A percentile compares a stretch with the other conserved stretches of the same genome.
Evolutionary conservation across 1,140 invertebrate species (phyloP).

Genomic region (Dreissena polymorpha): DNA sequence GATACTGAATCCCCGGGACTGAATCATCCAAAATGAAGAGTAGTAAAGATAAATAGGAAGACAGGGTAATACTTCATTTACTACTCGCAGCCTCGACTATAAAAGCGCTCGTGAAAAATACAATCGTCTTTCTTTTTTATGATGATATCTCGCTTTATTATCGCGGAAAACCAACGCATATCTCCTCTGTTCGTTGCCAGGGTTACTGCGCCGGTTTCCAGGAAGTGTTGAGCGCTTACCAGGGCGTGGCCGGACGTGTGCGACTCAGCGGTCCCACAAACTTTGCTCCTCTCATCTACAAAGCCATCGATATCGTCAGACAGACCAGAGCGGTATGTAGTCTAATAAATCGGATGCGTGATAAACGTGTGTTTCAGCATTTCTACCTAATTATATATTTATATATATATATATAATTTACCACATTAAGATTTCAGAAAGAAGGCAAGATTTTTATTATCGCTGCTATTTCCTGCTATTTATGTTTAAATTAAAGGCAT

Average conservation of each 20-base stretch:
- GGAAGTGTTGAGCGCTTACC: conserved; percentile 64
- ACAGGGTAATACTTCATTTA: no score
- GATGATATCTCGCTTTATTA: no score
- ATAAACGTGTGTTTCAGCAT: neutral
- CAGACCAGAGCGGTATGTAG: conserved; percentile 63
- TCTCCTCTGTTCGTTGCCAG: conserved; percentile 33
- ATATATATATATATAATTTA: neutral
- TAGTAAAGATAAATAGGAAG: no score
- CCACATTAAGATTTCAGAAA: no score
- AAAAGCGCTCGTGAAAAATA: no score
- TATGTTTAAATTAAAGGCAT: neutral
- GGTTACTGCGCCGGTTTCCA: conserved; percentile 65
- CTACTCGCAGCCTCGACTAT: no score
- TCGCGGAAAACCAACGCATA: no score
- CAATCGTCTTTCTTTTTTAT: no score
- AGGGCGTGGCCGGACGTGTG: conserved; percentile 68
- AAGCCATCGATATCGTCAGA: conserved; percentile 77
- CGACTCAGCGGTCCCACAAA: conserved; percentile 80
- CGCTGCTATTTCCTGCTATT: neutral
- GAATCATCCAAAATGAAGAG: no score
- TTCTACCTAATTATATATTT: neutral
- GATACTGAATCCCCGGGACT: no score
- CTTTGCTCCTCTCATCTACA: conserved; percentile 80
- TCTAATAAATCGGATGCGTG: neutral
- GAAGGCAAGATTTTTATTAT: no score